These are phyloP conservation scores for Hypotaenidia philippensis DNA, from an alignment of 2,797 vertebrate species.

Conservation along the genomic window DNA sequence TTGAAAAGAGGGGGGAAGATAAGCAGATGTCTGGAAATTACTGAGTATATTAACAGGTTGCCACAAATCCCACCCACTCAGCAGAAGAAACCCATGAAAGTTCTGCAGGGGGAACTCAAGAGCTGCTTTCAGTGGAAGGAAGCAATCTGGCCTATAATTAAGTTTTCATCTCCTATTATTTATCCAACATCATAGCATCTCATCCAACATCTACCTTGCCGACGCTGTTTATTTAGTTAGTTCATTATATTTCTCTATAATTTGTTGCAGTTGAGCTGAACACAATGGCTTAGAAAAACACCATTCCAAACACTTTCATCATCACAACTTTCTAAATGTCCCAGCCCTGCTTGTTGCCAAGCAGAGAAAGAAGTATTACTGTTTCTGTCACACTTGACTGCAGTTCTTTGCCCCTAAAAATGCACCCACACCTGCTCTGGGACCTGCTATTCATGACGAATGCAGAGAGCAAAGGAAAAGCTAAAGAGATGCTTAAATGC, in stretches of 20 bases:
- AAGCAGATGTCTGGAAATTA: neutral
- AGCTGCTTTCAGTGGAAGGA: constrained; percentile 39
- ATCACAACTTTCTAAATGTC: constrained; percentile 67
- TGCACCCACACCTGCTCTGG: neutral
- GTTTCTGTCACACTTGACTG: constrained; percentile 36
- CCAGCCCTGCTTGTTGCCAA: constrained; percentile 40
- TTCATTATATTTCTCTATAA: constrained; percentile 72
- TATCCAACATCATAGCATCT: constrained; percentile 50
- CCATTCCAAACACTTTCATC: constrained; percentile 73
- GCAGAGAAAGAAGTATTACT: constrained; percentile 18
- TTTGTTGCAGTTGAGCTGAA: constrained; percentile 57
- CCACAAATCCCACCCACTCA: neutral
- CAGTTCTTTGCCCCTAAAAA: constrained; percentile 42
- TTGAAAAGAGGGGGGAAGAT: neutral
- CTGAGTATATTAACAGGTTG: neutral
- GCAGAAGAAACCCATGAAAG: constrained; percentile 26
- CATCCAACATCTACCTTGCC: constrained; percentile 65
- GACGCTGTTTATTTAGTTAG: constrained; percentile 70
- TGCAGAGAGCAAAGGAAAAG: neutral
- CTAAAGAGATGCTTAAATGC: neutral
- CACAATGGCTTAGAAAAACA: constrained; percentile 69
- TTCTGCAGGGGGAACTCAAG: constrained; percentile 69
- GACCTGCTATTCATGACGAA: neutral
- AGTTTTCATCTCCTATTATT: constrained; percentile 73
- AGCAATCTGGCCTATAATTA: constrained; percentile 59